Percentiles rank a stretch among this genome's conserved stretches.
These are phyloP conservation scores for Parapsyche elsis DNA, from an alignment of 1,140 invertebrate genomes.

Conservation along the genomic window DNA sequence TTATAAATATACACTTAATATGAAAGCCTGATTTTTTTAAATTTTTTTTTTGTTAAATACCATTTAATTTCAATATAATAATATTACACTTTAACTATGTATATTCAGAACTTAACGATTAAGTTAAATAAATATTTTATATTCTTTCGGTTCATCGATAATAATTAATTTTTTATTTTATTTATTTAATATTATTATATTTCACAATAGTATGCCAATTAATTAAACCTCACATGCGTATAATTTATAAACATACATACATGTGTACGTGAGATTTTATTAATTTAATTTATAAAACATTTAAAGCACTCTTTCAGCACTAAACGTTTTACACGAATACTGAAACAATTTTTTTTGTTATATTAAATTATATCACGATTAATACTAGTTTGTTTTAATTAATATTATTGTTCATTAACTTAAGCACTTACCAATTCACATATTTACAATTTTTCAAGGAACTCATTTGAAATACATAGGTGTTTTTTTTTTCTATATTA, in stretches of 20 bases:
- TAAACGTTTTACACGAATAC: not conserved
- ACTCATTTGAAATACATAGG: slow-evolving; percentile 12
- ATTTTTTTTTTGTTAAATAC: not conserved
- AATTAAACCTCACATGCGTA: too few relatives aligned
- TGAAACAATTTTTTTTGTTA: not conserved
- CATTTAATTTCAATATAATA: too few relatives aligned
- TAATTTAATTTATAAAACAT: not conserved
- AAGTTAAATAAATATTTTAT: too few relatives aligned
- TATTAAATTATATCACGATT: slow-evolving; percentile 17
- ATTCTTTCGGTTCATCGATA: too few relatives aligned
- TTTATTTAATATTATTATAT: too few relatives aligned
- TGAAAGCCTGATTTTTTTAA: slow-evolving; percentile 7
- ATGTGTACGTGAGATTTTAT: too few relatives aligned
- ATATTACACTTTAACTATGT: too few relatives aligned
- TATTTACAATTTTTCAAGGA: slow-evolving; percentile 30
- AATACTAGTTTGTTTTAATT: slow-evolving; percentile 17
- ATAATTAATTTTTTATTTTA: too few relatives aligned
- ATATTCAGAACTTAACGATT: too few relatives aligned
- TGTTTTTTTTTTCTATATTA: not conserved
- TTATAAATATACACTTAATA: not conserved
- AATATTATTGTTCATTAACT: not conserved
- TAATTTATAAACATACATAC: too few relatives aligned
- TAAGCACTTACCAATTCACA: slow-evolving; percentile 9
- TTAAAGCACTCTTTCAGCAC: slow-evolving; percentile 10
- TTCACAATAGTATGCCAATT: too few relatives aligned